Evolutionary conservation across 2,113 vertebrate species (phyloP).

Genomic region (Perognathus longimembris): DNA sequence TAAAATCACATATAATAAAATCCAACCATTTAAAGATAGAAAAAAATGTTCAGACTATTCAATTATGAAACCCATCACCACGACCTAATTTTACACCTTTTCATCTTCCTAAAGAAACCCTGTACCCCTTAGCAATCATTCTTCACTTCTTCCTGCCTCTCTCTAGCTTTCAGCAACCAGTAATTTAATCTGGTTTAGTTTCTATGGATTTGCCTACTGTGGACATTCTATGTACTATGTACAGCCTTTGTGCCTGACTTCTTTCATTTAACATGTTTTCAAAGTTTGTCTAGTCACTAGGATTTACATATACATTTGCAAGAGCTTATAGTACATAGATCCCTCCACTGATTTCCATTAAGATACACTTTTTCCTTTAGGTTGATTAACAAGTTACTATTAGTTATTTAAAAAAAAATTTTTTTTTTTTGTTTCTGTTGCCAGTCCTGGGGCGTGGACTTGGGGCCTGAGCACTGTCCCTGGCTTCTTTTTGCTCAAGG

Average conservation of each 20-base stretch:
- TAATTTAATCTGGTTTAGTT: background rate
- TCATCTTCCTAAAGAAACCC: background rate
- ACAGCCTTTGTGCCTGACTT: background rate
- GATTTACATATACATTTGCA: no score
- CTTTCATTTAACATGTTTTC: slow-evolving; percentile 3
- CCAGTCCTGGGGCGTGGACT: no score
- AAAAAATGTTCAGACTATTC: background rate
- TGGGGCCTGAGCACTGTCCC: no score
- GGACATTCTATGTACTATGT: slow-evolving; percentile 10
- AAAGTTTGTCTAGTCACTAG: background rate
- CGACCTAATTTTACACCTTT: slow-evolving; percentile 6
- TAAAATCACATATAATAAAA: background rate
- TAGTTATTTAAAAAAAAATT: no score
- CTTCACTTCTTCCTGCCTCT: background rate
- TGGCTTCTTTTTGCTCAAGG: no score
- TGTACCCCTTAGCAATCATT: background rate
- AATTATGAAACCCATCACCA: background rate
- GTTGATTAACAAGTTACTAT: no score
- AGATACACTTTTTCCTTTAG: no score
- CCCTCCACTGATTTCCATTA: no score
- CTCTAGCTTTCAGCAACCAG: background rate
- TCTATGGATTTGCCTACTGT: background rate
- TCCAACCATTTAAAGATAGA: background rate
- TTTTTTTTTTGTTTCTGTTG: no score
- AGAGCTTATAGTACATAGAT: no score